These are phyloP conservation scores for Willisornis vidua DNA, from an alignment of 2,113 vertebrate species.

Conservation along the genomic window DNA sequence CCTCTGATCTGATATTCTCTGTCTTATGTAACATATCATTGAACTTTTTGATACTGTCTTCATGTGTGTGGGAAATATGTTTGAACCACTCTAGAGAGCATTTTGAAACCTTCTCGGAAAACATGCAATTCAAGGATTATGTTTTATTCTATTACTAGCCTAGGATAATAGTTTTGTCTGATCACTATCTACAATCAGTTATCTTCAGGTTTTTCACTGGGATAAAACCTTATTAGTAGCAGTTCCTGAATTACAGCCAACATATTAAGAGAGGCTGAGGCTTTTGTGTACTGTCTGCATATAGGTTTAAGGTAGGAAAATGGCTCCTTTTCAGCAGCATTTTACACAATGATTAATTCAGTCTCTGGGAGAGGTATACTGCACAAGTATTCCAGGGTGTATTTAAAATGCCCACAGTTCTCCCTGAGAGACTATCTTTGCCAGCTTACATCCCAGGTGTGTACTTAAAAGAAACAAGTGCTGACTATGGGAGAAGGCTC, in stretches of 20 bases:
- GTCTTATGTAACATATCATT: not conserved
- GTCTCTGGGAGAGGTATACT: not conserved
- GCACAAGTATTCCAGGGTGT: rapidly evolving
- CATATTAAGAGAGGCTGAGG: not conserved
- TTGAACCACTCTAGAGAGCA: not conserved
- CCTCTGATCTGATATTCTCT: not conserved
- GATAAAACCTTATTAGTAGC: not conserved
- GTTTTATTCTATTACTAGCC: not conserved
- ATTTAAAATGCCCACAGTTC: not conserved
- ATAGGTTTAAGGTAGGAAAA: not conserved
- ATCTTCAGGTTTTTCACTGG: not conserved
- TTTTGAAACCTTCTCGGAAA: not conserved
- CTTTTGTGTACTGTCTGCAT: not conserved
- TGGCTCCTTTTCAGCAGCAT: not conserved
- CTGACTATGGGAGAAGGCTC: not conserved
- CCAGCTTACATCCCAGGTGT: not conserved
- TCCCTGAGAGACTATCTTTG: not conserved
- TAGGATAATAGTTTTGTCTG: not conserved
- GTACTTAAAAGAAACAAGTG: not conserved
- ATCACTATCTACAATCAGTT: not conserved
- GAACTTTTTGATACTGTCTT: not conserved
- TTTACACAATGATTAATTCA: not conserved
- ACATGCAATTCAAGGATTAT: not conserved
- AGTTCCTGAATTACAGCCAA: not conserved
- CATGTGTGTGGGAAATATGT: not conserved